Percentiles rank a stretch among this genome's conserved stretches.
Evolutionary conservation across 2,113 vertebrate genomes (phyloP).

Genomic region (Coracopsis vasa): DNA sequence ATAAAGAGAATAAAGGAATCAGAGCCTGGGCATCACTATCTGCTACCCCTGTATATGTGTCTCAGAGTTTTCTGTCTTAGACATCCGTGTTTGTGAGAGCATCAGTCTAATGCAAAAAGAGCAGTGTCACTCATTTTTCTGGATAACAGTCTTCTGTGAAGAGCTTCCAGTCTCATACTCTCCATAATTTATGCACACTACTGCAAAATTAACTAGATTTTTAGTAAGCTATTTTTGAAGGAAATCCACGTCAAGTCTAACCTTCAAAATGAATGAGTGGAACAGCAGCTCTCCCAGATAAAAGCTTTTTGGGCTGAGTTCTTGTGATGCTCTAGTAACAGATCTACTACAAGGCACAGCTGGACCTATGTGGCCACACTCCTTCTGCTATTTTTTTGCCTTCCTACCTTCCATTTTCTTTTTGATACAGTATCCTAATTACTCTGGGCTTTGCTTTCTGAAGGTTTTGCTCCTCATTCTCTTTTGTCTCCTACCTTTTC

Average conservation of each 20-base stretch:
- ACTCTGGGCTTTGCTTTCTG: not conserved
- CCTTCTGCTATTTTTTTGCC: not conserved
- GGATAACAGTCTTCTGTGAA: not conserved
- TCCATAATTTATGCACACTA: not conserved
- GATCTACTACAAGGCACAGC: not conserved
- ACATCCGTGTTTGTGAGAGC: not conserved
- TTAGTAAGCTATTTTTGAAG: not conserved
- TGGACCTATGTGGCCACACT: not conserved
- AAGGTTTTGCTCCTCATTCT: not conserved
- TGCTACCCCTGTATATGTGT: not conserved
- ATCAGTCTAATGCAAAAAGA: not conserved
- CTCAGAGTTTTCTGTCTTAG: not conserved
- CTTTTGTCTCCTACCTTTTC: not conserved
- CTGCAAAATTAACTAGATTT: not conserved
- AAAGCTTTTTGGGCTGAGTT: not conserved
- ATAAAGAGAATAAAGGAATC: not conserved
- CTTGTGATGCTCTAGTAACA: not conserved
- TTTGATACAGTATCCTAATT: not conserved
- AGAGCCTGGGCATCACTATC: not conserved
- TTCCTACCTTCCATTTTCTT: not conserved
- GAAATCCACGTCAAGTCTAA: not conserved
- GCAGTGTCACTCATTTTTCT: not conserved
- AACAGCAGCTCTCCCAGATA: not conserved
- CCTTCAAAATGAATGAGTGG: not conserved
- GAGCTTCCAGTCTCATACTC: not conserved